These are phyloP conservation scores for Calidris pugnax DNA, from an alignment of 2,113 vertebrate species.

Conservation along the genomic window DNA sequence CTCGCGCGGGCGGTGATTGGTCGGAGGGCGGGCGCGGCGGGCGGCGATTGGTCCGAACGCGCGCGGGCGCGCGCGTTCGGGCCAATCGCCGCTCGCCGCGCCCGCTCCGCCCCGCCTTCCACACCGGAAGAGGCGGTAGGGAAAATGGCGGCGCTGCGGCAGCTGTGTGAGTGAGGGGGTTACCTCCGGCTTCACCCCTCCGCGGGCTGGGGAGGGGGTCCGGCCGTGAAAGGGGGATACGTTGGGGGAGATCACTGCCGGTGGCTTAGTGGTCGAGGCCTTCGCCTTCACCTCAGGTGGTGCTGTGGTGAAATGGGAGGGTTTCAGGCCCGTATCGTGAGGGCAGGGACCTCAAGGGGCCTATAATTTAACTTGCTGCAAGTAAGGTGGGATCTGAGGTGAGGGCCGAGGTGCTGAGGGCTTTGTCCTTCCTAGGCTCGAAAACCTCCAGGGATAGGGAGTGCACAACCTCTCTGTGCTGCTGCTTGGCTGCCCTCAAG, in stretches of 20 bases:
- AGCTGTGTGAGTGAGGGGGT: background rate
- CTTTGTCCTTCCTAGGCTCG: background rate
- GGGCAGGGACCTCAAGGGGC: background rate
- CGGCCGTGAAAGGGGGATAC: no score
- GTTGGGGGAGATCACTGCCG: fast-evolving
- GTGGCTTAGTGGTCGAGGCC: background rate
- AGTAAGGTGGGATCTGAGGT: background rate
- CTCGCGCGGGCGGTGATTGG: background rate
- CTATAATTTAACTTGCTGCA: no score
- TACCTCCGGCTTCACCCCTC: fast-evolving
- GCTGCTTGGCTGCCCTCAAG: background rate
- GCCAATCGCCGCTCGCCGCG: fast-evolving
- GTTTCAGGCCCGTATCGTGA: background rate
- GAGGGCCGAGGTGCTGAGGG: background rate
- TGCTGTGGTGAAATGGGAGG: background rate
- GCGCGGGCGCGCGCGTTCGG: fast-evolving
- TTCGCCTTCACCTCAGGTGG: background rate
- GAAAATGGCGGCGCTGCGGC: background rate
- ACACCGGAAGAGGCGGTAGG: background rate
- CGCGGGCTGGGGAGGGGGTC: background rate
- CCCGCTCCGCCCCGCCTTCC: no score
- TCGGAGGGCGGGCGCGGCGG: no score
- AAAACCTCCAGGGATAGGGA: background rate
- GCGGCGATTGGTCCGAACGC: background rate
- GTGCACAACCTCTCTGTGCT: no score